Evolutionary conservation across 2,797 vertebrate species (phyloP).

Genomic region (Microhierax caerulescens): DNA sequence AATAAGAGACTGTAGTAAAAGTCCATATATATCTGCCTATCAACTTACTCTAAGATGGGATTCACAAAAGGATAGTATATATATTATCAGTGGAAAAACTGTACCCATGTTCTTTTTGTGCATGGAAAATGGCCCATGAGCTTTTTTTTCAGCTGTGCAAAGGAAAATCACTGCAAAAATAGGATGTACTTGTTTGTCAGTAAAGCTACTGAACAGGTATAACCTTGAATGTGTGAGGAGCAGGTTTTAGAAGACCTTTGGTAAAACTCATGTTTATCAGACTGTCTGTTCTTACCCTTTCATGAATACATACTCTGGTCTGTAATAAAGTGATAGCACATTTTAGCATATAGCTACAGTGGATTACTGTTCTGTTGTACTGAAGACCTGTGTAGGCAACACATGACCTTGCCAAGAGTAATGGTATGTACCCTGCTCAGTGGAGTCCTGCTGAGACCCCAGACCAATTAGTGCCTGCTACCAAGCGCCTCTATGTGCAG

Average conservation of each 20-base stretch:
- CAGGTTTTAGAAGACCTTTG: not conserved
- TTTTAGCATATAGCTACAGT: not conserved
- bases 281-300: not conserved
- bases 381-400: not conserved
- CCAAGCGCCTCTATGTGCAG: not conserved
- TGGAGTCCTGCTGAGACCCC: not conserved
- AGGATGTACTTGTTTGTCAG: not conserved
- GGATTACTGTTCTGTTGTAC: not conserved
- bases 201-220: not conserved
- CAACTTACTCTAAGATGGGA: not conserved
- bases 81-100: not conserved
- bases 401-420: not conserved
- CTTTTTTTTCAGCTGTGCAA: not conserved
- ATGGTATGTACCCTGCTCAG: not conserved
- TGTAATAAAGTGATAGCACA: not conserved
- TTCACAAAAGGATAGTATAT: not conserved
- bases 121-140: not conserved
- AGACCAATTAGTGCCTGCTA: not conserved
- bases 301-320: not conserved
- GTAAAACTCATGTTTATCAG: not conserved
- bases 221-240: not conserved
- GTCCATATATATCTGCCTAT: conserved; percentile 11
- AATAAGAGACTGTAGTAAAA: not conserved
- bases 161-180: not conserved
- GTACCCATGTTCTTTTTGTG: not conserved